These are phyloP conservation scores for Sabatieria punctata DNA, from an alignment of 2,888 invertebrate genomes.

Conservation along the genomic window DNA sequence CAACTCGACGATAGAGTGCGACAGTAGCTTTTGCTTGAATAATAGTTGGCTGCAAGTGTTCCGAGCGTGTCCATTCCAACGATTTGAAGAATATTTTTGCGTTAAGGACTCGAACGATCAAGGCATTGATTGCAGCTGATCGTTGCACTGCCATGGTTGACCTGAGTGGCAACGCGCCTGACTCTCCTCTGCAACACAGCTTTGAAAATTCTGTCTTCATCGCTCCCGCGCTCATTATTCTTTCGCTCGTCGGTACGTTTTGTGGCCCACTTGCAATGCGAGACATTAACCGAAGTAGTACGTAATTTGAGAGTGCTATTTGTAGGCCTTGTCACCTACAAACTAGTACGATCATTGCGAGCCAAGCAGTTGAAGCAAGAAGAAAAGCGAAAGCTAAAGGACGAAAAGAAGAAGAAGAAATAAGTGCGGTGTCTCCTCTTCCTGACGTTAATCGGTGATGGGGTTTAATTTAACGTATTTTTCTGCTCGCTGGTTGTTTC, in stretches of 20 bases:
- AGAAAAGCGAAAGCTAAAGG: constrained; percentile 61
- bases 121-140: no score
- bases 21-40: no score
- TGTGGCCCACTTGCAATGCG: neutral
- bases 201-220: constrained; percentile 71
- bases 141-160: no score
- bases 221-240: constrained; percentile 58
- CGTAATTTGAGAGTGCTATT: constrained; percentile 29
- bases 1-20: no score
- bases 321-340: constrained; percentile 67
- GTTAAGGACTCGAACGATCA: no score
- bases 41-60: no score
- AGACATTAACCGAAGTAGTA: neutral
- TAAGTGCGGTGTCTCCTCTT: no score
- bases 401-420: constrained; percentile 44
- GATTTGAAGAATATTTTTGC: no score
- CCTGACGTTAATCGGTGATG: no score
- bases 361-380: constrained; percentile 58
- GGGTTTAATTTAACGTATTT: no score
- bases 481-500: no score
- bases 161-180: constrained; percentile 51
- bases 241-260: constrained; percentile 54
- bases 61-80: no score
- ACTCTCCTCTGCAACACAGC: constrained; percentile 62
- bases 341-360: constrained; percentile 57